Evolutionary conservation across 2,797 vertebrate species (phyloP), one percentile per base, ranked within the genome.

Genomic region (Adrianichthys oophorus): DNA sequence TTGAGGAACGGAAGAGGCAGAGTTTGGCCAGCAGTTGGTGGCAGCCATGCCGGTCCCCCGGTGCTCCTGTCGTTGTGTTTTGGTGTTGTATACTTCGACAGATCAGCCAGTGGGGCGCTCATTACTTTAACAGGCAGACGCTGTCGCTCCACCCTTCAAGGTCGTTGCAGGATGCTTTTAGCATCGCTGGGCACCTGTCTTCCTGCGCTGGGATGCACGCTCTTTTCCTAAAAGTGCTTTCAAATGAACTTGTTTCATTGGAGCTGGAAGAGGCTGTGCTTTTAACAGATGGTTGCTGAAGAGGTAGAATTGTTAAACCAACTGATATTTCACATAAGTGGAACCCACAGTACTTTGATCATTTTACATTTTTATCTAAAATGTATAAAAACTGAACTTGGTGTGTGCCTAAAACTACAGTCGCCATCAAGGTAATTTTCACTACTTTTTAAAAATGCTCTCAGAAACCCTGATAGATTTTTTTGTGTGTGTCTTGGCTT

Each of bases 121-220:
- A 78, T 83, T 78, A 78, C 63, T 81, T 73, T 65, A 19, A 62
- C 68, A 43, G 19, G 60, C 62, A 57, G 54, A 75, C 52, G 7
- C 60, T 26, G 56, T 60, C 71, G 23, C 59, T 60, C 50, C 18
- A 4, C 23, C 53, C 58, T 68, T 78, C 81, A 87, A 86, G 79
- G 83, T 86, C 75, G 75, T 43, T 56, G 56, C 64, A 57, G 61
- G 62, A 69, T 56, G 46, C 66, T 52, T 15, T 66, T 63, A 72
- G 52, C 23, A 32, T 68, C 54, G 48, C 57, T 48, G 41, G 52
- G 54, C 50, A 61, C 15, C 37, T 23, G 43, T 71, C 47, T 65
- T 47, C 46, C 23, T 47, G 48, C 4, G 43, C 10, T 53, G 66
- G 41, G 55, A 29, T 56, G n/a, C 58, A 56, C 45, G 55, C 14